phyloP scores from a whole-genome alignment of 2,113 vertebrate species.

The Xiphophorus couchianus region DNA sequence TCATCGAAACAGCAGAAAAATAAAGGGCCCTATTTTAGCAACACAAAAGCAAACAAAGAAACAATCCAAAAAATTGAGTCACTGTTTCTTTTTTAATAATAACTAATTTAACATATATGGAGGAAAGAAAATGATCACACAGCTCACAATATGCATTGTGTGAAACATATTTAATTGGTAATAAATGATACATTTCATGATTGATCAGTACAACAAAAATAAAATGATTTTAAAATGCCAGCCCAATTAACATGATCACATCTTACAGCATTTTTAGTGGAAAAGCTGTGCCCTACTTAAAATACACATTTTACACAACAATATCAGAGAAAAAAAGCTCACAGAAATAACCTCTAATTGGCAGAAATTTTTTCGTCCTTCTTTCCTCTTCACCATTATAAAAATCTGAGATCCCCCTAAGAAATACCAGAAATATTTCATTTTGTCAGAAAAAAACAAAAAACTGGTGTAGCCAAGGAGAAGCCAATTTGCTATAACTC shows the following conservation, averaged over 20 bases:
- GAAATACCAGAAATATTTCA: conserved; percentile 6
- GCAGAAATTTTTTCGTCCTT: conserved; percentile 4
- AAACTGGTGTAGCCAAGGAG: background rate
- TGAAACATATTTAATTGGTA: background rate
- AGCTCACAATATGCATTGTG: background rate
- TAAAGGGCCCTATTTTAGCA: background rate
- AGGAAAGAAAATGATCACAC: conserved; percentile 22
- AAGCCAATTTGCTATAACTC: background rate
- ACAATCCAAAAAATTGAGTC: background rate
- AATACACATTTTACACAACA: conserved; percentile 18
- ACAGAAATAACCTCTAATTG: conserved; percentile 14
- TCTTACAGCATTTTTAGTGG: conserved; percentile 7
- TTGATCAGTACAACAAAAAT: conserved; percentile 6
- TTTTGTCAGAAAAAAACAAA: background rate
- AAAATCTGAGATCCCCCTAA: background rate
- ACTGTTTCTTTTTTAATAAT: background rate
- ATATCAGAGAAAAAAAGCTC: background rate
- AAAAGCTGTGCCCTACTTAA: conserved; percentile 5
- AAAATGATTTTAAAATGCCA: conserved; percentile 20
- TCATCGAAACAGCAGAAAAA: background rate
- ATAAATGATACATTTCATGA: conserved; percentile 15
- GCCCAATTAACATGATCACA: conserved; percentile 27
- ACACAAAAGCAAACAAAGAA: background rate
- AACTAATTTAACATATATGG: background rate
- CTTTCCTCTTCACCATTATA: background rate